Evolutionary conservation across 2,888 invertebrate species (phyloP), one percentile per base, ranked within the genome.

Genomic region (Pseudeuparius sepicola): DNA sequence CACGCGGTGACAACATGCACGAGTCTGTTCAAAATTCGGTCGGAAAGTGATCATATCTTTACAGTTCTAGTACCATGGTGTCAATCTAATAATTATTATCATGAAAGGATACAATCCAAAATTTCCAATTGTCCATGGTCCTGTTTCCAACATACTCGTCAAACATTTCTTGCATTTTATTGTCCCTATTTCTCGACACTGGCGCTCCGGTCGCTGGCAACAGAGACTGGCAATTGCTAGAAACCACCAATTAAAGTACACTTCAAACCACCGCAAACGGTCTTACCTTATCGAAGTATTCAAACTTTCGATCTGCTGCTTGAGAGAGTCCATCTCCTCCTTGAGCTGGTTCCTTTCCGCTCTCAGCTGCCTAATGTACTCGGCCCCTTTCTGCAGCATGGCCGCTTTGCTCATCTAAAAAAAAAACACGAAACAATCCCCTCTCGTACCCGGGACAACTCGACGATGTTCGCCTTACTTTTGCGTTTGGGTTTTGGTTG

Each of bases 91-190:
- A n/a, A n/a, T n/a, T n/a, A n/a, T n/a, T n/a, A n/a, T n/a, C n/a
- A n/a, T n/a, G 40, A 71, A 78, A 78, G 78, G 78, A 80, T 89
- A 93, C 93, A 69, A 96, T 89, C 92, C 93, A 96, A 67, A 93
- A 96, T 67, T 92, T 94, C 94, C 94, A 96, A 65, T 92, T 90
- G 55, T 82, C 81, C 59, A 81, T 71, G 11, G 93, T 93, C 40
- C 90, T 70, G 50, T 71, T 75, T 47, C 81, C 74, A 27, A 96
- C 88, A 66, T 93, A 93, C 17, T 87, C 79, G 48, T 89, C 85
- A 64, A 90, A 94, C 77, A 93, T 82, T 64, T 92, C 90, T 50
- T 84, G 83, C 73, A 94, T 83, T 56, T 87, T 85, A 54, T 83
- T 87, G 20, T 84, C 85, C 50, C 88, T 75, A 54, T 89, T 87